Conservation (phyloP, 2,113 vertebrate genomes). For the Caretta caretta region DNA sequence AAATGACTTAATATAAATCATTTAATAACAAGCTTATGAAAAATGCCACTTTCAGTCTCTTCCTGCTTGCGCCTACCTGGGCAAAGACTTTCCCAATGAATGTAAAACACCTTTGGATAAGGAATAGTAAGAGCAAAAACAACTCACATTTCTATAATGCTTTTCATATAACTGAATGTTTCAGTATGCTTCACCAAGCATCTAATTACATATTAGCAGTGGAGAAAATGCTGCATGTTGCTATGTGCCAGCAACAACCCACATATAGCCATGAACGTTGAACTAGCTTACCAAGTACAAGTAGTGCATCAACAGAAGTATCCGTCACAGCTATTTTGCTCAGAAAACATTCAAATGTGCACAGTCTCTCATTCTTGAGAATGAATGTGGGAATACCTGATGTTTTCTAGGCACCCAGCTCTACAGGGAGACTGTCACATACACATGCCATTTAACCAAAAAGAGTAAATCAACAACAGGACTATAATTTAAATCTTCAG, state of each 20-base stretch:
- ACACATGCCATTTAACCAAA: background rate
- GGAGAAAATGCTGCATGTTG: constrained; percentile 34
- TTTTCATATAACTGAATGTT: constrained; percentile 42
- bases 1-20: background rate
- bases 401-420: background rate
- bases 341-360: background rate
- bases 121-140: constrained; percentile 3
- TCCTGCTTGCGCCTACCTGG: background rate
- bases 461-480: background rate
- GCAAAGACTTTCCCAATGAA: constrained; percentile 9
- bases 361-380: background rate
- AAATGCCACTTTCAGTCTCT: background rate
- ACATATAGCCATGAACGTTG: background rate
- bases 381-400: background rate
- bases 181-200: constrained; percentile 50
- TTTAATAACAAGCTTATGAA: background rate
- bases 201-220: constrained; percentile 47
- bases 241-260: constrained; percentile 27
- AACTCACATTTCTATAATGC: constrained; percentile 12
- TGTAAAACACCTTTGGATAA: background rate
- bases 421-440: background rate
- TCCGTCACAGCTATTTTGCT: background rate
- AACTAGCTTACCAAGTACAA: background rate
- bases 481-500: background rate
- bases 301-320: constrained; percentile 14